Percentiles rank a stretch among this genome's conserved stretches.
These are phyloP conservation scores for Scrobipalpa atriplicella DNA, from an alignment of 2,888 invertebrate genomes.

Conservation along the genomic window DNA sequence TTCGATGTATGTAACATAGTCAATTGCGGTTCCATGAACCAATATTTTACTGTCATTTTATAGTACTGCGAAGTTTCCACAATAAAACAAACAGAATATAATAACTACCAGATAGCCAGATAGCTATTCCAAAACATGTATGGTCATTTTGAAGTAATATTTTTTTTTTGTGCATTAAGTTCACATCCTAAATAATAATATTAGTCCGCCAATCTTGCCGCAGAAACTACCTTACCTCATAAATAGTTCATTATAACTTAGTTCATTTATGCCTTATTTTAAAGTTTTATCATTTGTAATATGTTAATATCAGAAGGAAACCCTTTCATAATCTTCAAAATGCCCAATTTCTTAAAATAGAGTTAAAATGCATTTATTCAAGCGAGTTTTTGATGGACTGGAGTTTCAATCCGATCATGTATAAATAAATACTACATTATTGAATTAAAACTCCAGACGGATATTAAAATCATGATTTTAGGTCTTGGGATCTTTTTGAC, in stretches of 20 bases:
- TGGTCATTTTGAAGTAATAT: too few relatives aligned
- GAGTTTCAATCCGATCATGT: too few relatives aligned
- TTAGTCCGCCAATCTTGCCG: background rate
- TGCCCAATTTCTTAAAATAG: background rate
- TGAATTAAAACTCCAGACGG: too few relatives aligned
- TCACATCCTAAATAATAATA: background rate
- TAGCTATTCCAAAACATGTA: background rate
- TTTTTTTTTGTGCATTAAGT: background rate
- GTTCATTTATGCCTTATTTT: background rate
- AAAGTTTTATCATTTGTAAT: background rate
- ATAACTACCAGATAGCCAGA: too few relatives aligned
- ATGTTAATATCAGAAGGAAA: too few relatives aligned
- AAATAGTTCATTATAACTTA: too few relatives aligned
- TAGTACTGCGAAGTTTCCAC: background rate
- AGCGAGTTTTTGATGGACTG: background rate
- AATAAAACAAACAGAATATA: background rate
- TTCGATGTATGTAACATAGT: background rate
- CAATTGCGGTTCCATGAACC: background rate
- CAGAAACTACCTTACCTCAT: constrained; percentile 4
- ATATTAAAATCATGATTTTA: background rate
- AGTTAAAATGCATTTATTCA: background rate
- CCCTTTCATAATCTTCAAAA: too few relatives aligned
- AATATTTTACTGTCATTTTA: constrained; percentile 1
- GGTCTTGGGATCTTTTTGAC: background rate
- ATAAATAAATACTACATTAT: too few relatives aligned